A percentile compares a stretch with the other conserved stretches of the same genome.
phyloP scores from a whole-genome alignment of 2,113 vertebrate species.

The Petrocephalus zakoni region DNA sequence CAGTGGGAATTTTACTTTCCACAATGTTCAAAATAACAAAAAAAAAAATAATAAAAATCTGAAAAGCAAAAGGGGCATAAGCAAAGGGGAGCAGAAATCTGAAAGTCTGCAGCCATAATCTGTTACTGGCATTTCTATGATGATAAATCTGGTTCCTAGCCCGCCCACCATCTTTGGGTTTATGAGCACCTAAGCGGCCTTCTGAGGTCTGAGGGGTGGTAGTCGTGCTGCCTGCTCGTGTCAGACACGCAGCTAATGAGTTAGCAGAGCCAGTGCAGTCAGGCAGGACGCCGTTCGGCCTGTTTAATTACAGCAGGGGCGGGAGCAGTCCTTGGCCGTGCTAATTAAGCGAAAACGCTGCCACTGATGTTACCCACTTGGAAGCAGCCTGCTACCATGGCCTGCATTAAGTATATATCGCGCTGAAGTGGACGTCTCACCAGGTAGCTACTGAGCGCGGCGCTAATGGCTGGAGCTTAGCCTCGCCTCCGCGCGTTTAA shows the following conservation, averaged over 20 bases:
- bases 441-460: neutral
- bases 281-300: neutral
- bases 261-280: neutral
- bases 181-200: neutral
- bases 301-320: conserved; percentile 13
- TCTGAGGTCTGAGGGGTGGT: neutral
- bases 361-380: neutral
- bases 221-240: neutral
- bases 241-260: neutral
- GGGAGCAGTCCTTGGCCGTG: neutral
- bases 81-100: neutral
- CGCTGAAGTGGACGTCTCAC: neutral
- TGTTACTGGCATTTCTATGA: neutral
- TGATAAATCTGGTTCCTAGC: neutral
- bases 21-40: neutral
- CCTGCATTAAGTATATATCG: neutral
- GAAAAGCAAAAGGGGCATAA: neutral
- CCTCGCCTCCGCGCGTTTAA: neutral
- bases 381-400: neutral
- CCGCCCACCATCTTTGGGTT: neutral
- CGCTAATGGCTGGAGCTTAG: neutral
- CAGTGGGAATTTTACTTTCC: neutral
- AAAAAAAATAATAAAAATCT: neutral
- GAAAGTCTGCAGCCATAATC: neutral
- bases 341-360: conserved; percentile 6